Conservation (phyloP, 2,113 vertebrate genomes). For the Hydrolagus affinis region DNA sequence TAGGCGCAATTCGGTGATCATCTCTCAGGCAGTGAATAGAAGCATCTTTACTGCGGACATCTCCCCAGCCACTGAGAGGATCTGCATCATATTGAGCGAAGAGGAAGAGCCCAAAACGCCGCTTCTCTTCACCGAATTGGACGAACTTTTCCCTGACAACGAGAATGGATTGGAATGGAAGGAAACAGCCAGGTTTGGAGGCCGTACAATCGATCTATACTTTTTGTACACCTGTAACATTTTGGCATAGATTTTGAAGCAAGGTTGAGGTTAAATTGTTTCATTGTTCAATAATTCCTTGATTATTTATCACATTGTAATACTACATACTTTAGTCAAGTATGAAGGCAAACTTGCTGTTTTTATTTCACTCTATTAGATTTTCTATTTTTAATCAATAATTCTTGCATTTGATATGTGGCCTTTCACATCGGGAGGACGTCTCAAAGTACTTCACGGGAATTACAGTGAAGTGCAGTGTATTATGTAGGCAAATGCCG, state of each 20-base stretch:
- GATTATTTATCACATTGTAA: background rate
- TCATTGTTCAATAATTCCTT: background rate
- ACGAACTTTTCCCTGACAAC: constrained; percentile 51
- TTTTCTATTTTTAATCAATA: no score
- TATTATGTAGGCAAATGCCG: no score
- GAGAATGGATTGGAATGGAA: constrained; percentile 48
- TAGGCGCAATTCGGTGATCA: constrained; percentile 19
- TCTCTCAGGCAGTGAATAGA: constrained; percentile 34
- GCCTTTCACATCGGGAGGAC: no score
- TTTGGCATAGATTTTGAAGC: background rate
- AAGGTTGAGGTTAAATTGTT: background rate
- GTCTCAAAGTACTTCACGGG: no score
- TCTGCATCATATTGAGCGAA: background rate
- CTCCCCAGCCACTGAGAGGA: background rate
- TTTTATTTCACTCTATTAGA: no score
- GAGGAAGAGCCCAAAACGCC: constrained; percentile 34
- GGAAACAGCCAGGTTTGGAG: constrained; percentile 53
- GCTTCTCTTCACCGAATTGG: constrained; percentile 59
- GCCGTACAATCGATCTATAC: background rate
- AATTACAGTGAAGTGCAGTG: no score
- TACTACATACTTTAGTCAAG: background rate
- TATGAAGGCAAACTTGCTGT: no score
- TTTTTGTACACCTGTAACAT: no score
- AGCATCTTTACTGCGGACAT: constrained; percentile 40
- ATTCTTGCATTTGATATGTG: no score